Evolutionary conservation across 2,113 vertebrate genomes (phyloP), one percentile per base, ranked within the genome.

Genomic region (Asarcornis scutulata): DNA sequence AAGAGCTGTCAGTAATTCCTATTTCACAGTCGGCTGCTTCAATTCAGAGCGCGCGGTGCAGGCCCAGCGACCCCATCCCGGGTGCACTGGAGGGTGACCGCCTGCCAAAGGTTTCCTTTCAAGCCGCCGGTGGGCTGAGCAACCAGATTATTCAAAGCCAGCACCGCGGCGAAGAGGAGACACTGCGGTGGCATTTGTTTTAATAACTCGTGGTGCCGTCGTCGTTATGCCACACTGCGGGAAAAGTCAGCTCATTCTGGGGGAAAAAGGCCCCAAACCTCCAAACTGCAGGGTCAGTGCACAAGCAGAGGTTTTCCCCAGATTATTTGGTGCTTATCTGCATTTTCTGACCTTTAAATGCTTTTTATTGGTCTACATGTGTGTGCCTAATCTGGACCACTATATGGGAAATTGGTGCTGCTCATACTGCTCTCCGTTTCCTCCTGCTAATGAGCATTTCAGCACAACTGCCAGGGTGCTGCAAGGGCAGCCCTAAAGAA

Each of bases 1-100:
- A 98, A 98, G 97, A 97, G 97, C 97, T 98, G 97, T 97, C 97
- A 97, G 98, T 97, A 98, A 98, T 98, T 98, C 98, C 98, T 98
- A 98, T 98, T 98, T 98, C 98, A 98, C 98, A 98, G 96, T 98
- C 97, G 74, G 12, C 87, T 97, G 98, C 98, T 97, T 98, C 98
- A 97, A 98, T 98, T 98, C 97, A 96, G 97, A 97, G 89, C 92
- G 95, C 87, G 95, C 92, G 87, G 96, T 91, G 95, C 97, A 95
- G 97, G 88, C 97, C 97, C 86, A 89, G 96, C 96, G 96, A 98
- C 98, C 98, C 98, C 97, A 97, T 97, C 97, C 93, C 8, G 27
- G 95, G 96, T 94, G 96, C 92, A 48, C 84, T 96, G 96, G 92
- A 98, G 98, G 96, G 95, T 98, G 98, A 98, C 97, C 3, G 75